Evolutionary conservation across 1,140 invertebrate species (phyloP).

Genomic region (Trichonephila clavipes): DNA sequence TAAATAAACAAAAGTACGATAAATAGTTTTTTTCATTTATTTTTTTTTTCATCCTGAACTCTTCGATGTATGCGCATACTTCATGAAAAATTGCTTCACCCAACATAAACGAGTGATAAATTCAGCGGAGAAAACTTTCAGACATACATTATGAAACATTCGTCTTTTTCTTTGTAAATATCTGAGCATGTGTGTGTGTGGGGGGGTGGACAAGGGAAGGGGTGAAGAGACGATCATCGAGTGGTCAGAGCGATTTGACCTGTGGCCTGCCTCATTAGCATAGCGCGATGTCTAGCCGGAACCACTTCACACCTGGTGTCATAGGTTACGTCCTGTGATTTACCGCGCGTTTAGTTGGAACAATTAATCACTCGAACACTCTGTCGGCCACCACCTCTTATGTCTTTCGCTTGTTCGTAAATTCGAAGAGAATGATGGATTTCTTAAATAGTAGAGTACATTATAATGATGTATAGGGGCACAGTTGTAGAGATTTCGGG

Average conservation of each 20-base stretch:
- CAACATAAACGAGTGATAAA: background rate
- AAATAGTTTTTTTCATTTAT: too few relatives aligned
- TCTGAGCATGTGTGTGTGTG: background rate
- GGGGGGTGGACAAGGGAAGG: too few relatives aligned
- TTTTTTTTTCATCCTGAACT: too few relatives aligned
- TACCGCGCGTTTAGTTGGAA: conserved; percentile 45
- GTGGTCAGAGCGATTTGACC: background rate
- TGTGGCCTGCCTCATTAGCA: conserved; percentile 32
- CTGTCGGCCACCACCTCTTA: background rate
- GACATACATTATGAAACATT: background rate
- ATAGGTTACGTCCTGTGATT: conserved; percentile 51
- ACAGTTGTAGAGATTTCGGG: too few relatives aligned
- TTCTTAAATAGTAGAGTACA: background rate
- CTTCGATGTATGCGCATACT: background rate
- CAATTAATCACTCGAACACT: conserved; percentile 61
- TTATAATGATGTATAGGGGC: too few relatives aligned
- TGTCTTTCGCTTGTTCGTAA: background rate
- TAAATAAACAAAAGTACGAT: too few relatives aligned
- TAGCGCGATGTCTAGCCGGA: conserved; percentile 31
- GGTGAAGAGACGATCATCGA: background rate
- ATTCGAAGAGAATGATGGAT: background rate
- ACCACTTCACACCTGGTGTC: conserved; percentile 58
- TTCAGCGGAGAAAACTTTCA: background rate
- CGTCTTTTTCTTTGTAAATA: background rate
- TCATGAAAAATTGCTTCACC: background rate